A percentile compares a stretch with the other conserved stretches of the same genome.
These are phyloP conservation scores for Gryllus longicercus DNA, from an alignment of 2,888 invertebrate genomes.

Conservation along the genomic window DNA sequence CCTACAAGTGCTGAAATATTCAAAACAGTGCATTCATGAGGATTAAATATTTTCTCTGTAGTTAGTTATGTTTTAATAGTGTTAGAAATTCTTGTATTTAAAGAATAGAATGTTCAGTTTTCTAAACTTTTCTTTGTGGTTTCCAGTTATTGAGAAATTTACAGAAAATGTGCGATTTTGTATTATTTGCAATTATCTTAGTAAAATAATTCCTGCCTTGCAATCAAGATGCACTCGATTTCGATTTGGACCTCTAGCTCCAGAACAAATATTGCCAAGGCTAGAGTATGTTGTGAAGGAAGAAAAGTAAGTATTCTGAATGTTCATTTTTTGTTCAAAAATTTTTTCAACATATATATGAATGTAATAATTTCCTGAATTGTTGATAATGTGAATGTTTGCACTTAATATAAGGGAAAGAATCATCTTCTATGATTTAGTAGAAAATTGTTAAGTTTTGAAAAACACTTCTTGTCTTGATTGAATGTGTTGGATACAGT, in stretches of 20 bases:
- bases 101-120: constrained; percentile 36
- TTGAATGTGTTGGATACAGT: no score
- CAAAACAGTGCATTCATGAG: neutral
- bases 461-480: no score
- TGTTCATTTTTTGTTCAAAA: neutral
- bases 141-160: constrained; percentile 95
- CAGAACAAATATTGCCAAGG: constrained; percentile 84
- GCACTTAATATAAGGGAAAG: no score
- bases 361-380: no score
- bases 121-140: neutral
- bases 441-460: no score
- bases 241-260: constrained; percentile 85
- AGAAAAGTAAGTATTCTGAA: constrained; percentile 64
- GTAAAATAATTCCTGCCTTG: constrained; percentile 97
- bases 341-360: neutral
- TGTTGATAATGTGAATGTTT: no score
- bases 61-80: constrained; percentile 32
- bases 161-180: constrained; percentile 98
- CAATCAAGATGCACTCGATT: constrained; percentile 98
- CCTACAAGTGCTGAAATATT: no score
- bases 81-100: no score
- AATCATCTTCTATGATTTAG: no score
- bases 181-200: constrained; percentile 96
- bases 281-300: constrained; percentile 76
- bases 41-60: constrained; percentile 24